phyloP scores from a whole-genome alignment of 2,888 invertebrate genomes.

The Drosophila falleni region DNA sequence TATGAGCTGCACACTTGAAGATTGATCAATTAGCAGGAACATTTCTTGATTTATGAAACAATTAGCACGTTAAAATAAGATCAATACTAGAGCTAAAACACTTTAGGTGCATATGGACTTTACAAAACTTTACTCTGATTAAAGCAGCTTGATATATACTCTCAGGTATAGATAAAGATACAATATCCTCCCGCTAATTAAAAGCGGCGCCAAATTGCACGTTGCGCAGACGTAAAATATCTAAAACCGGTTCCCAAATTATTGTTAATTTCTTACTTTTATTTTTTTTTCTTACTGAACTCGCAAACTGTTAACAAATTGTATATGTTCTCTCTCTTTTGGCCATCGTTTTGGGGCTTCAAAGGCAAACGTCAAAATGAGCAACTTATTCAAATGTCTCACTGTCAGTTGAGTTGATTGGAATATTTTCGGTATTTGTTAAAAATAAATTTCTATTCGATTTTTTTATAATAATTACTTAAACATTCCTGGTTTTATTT shows the following conservation, averaged over 20 bases:
- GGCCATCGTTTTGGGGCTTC: slow-evolving; percentile 5
- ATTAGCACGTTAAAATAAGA: slow-evolving; percentile 58
- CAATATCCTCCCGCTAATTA: slow-evolving; percentile 33
- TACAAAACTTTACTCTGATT: slow-evolving; percentile 6
- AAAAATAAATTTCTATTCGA: slow-evolving; percentile 8
- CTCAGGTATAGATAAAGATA: not conserved
- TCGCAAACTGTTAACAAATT: not conserved
- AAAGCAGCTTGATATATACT: not conserved
- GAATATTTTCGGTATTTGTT: slow-evolving; percentile 5
- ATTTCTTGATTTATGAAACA: slow-evolving; percentile 38
- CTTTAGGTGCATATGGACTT: slow-evolving; percentile 7
- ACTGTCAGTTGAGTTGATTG: slow-evolving; percentile 9
- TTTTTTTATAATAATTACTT: slow-evolving; percentile 9
- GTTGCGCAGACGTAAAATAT: slow-evolving; percentile 21
- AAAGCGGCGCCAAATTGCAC: slow-evolving; percentile 22
- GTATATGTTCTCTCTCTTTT: not conserved
- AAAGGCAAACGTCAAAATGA: slow-evolving; percentile 13
- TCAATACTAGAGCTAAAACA: slow-evolving; percentile 9
- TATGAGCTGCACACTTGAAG: slow-evolving; percentile 30
- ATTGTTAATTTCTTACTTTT: slow-evolving; percentile 41
- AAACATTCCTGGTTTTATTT: not conserved
- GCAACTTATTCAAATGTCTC: slow-evolving; percentile 12
- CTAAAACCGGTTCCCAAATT: slow-evolving; percentile 46
- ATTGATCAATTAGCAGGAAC: slow-evolving; percentile 59
- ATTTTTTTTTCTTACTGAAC: not conserved